Conservation (phyloP, 1,140 invertebrate species). For the Drosophila prosaltans region DNA sequence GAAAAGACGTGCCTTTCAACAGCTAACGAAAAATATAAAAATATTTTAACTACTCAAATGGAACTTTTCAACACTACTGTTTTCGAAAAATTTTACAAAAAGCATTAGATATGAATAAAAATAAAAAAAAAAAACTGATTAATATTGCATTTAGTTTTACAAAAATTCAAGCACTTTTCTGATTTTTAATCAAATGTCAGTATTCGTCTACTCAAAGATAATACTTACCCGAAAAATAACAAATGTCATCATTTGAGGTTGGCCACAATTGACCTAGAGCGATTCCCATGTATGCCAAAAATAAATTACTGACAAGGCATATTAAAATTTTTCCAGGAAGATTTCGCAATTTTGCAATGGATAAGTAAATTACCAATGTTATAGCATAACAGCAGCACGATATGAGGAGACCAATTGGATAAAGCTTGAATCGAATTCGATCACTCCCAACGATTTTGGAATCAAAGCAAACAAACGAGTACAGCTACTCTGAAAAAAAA, state of each 20-base stretch:
- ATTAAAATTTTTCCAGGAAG: conserved; percentile 89
- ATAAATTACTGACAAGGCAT: conserved; percentile 86
- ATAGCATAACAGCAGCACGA: conserved; percentile 86
- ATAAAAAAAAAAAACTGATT: too few relatives aligned
- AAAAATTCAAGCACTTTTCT: too few relatives aligned
- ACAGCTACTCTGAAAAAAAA: conserved; percentile 70
- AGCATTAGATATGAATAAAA: too few relatives aligned
- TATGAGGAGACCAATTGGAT: conserved; percentile 82
- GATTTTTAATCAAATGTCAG: too few relatives aligned
- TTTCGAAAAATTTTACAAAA: too few relatives aligned
- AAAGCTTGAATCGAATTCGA: conserved; percentile 71
- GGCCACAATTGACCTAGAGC: conserved; percentile 84
- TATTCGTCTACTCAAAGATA: too few relatives aligned
- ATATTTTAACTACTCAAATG: too few relatives aligned
- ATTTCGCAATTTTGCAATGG: conserved; percentile 86
- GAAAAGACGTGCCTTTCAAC: too few relatives aligned
- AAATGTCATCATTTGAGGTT: conserved; percentile 64
- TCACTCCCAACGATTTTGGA: conserved; percentile 70
- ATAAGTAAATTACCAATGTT: conserved; percentile 87
- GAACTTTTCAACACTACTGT: too few relatives aligned
- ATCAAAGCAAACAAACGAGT: conserved; percentile 75
- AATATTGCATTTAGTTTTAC: too few relatives aligned
- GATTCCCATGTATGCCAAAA: conserved; percentile 86
- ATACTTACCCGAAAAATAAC: conserved; percentile 70
- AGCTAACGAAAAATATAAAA: too few relatives aligned